phyloP scores from a whole-genome alignment of 92 coral and sea anemone genomes.

The Bergia puertoricense region DNA sequence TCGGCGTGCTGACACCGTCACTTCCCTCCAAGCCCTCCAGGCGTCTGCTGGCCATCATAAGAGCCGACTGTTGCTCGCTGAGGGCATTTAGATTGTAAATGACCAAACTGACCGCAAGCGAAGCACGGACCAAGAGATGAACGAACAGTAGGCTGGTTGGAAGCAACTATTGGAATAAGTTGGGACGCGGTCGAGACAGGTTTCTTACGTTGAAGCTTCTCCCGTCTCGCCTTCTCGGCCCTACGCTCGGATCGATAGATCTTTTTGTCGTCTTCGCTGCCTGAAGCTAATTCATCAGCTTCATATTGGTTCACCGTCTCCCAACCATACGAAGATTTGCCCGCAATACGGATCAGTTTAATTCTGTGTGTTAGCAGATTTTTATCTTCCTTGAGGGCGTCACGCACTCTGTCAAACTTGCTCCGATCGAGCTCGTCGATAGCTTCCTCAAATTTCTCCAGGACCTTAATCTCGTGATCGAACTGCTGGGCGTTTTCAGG shows the following conservation, averaged over 20 bases:
- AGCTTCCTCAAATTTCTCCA: conserved; percentile 7
- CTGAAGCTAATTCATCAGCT: too few species aligned
- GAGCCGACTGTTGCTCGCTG: background rate
- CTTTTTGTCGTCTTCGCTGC: too few species aligned
- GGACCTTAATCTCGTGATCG: background rate
- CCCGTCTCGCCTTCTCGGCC: conserved; percentile 6
- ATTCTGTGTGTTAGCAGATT: too few species aligned
- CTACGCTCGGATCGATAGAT: background rate
- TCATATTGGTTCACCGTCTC: too few species aligned
- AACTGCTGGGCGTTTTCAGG: background rate
- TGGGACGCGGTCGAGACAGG: background rate
- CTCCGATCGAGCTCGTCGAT: background rate
- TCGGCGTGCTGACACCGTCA: background rate
- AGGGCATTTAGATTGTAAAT: conserved; percentile 16
- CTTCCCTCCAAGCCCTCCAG: background rate
- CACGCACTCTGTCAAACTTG: background rate
- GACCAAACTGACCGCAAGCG: conserved; percentile 29
- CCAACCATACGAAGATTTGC: too few species aligned
- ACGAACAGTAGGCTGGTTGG: background rate
- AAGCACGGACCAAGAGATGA: conserved; percentile 31
- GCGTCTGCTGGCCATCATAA: background rate
- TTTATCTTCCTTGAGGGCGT: too few species aligned
- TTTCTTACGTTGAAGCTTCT: background rate
- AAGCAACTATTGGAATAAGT: background rate
- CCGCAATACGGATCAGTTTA: too few species aligned